Conservation (phyloP, 2,797 vertebrate species). For the Tauraco hartlaubi region DNA sequence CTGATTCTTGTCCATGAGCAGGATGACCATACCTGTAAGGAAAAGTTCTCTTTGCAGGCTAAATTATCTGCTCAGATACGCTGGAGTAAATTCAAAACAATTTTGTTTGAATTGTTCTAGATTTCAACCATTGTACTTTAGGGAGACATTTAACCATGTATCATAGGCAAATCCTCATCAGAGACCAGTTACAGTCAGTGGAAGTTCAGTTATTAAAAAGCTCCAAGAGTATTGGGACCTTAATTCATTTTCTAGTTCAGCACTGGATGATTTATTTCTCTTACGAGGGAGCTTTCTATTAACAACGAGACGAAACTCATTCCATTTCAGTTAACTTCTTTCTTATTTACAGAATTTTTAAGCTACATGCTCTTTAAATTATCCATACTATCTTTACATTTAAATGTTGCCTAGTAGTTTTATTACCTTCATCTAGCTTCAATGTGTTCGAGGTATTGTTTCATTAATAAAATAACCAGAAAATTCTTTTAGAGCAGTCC, state of each 20-base stretch:
- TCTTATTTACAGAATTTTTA: slow-evolving; percentile 39
- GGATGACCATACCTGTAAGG: background rate
- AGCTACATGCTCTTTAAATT: slow-evolving; percentile 46
- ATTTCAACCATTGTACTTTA: background rate
- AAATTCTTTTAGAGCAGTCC: background rate
- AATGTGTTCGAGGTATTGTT: slow-evolving; percentile 12
- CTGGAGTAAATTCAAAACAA: background rate
- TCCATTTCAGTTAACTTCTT: slow-evolving; percentile 47
- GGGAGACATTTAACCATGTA: background rate
- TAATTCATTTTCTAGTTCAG: slow-evolving; percentile 30
- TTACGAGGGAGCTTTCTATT: slow-evolving; percentile 33
- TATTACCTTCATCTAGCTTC: slow-evolving; percentile 17
- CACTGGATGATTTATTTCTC: slow-evolving; percentile 31
- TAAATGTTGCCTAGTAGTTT: slow-evolving; percentile 21
- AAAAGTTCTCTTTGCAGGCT: background rate
- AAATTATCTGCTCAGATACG: background rate
- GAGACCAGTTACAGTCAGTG: background rate
- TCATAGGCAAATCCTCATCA: background rate
- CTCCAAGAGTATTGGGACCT: background rate
- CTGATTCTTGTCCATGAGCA: background rate
- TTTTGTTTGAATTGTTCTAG: background rate
- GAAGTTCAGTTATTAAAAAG: slow-evolving; percentile 21
- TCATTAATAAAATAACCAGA: slow-evolving; percentile 13
- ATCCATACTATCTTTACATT: slow-evolving; percentile 18
- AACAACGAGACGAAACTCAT: slow-evolving; percentile 21